These are phyloP conservation scores for Etheostoma nigrum DNA, from an alignment of 2,797 vertebrate genomes.

Conservation along the genomic window DNA sequence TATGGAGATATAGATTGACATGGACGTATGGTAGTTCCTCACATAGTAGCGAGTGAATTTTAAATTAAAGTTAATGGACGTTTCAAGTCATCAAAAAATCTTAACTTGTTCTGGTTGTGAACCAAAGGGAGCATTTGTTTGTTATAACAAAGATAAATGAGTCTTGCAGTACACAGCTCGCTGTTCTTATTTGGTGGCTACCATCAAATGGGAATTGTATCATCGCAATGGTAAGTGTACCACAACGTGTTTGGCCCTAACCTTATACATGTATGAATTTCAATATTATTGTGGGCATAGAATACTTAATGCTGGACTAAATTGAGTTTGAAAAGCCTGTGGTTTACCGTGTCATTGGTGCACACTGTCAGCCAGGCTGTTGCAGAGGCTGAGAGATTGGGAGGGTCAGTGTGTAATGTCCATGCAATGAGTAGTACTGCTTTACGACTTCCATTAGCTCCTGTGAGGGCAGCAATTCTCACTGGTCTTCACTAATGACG, in stretches of 20 bases:
- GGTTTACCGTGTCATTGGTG: slow-evolving; percentile 81
- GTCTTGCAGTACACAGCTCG: slow-evolving; percentile 68
- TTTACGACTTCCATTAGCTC: slow-evolving; percentile 86
- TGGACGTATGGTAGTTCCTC: slow-evolving; percentile 60
- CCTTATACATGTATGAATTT: slow-evolving; percentile 80
- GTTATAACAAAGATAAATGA: slow-evolving; percentile 78
- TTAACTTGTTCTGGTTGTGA: slow-evolving; percentile 66
- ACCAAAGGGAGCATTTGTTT: slow-evolving; percentile 72
- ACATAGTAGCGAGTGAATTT: slow-evolving; percentile 60
- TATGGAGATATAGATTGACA: slow-evolving; percentile 68
- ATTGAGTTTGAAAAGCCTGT: slow-evolving; percentile 84
- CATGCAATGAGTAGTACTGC: slow-evolving; percentile 78
- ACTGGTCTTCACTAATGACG: slow-evolving; percentile 80
- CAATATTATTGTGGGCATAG: slow-evolving; percentile 70
- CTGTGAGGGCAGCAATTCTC: slow-evolving; percentile 75
- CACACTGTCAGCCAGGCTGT: slow-evolving; percentile 78
- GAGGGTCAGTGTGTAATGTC: slow-evolving; percentile 83
- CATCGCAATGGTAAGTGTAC: slow-evolving; percentile 75
- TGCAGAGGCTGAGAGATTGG: slow-evolving; percentile 77
- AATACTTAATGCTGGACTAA: slow-evolving; percentile 82
- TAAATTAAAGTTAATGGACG: slow-evolving; percentile 80
- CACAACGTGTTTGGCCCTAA: slow-evolving; percentile 74
- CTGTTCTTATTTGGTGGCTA: slow-evolving; percentile 75
- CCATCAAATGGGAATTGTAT: slow-evolving; percentile 81
- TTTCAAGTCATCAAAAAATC: slow-evolving; percentile 71